phyloP scores from a whole-genome alignment of 2,113 vertebrate species.

The Dissostichus mawsoni region DNA sequence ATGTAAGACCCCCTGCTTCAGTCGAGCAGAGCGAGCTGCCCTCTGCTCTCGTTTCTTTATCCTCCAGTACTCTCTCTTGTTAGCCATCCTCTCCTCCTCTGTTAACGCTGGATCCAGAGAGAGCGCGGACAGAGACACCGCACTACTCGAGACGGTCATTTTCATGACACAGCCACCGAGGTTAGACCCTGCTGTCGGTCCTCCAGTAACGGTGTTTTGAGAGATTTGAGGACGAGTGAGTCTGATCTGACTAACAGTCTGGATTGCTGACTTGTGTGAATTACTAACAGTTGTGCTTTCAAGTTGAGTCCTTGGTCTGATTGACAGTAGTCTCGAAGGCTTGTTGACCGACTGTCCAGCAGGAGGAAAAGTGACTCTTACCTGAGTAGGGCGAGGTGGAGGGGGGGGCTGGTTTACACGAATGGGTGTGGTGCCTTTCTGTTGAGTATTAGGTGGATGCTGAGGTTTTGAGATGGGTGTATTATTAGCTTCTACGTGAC shows the following conservation, averaged over 20 bases:
- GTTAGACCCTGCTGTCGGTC: neutral
- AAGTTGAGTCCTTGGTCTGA: constrained; percentile 24
- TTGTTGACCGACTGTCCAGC: constrained; percentile 27
- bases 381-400: constrained; percentile 37
- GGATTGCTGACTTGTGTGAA: constrained; percentile 3
- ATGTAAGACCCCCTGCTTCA: constrained; percentile 62
- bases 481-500: neutral
- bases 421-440: neutral
- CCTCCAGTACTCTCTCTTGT: constrained; percentile 83
- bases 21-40: constrained; percentile 68
- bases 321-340: constrained; percentile 11
- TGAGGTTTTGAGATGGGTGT: neutral
- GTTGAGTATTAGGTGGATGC: neutral
- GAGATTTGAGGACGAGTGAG: constrained; percentile 48
- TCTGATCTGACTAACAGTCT: constrained; percentile 47
- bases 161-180: constrained; percentile 67
- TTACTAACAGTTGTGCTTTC: constrained; percentile 33
- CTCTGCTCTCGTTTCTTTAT: constrained; percentile 83
- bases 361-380: constrained; percentile 58
- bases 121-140: rapidly evolving
- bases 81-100: constrained; percentile 75
- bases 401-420: constrained; percentile 7
- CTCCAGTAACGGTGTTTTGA: constrained; percentile 4
- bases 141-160: constrained; percentile 52
- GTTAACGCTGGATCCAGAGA: constrained; percentile 42